Evolutionary conservation across 37 sponge, comb jelly and placozoan species (phyloP), one percentile per base, ranked within the genome.

Genomic region (Chondrilla cf. caribensis): DNA sequence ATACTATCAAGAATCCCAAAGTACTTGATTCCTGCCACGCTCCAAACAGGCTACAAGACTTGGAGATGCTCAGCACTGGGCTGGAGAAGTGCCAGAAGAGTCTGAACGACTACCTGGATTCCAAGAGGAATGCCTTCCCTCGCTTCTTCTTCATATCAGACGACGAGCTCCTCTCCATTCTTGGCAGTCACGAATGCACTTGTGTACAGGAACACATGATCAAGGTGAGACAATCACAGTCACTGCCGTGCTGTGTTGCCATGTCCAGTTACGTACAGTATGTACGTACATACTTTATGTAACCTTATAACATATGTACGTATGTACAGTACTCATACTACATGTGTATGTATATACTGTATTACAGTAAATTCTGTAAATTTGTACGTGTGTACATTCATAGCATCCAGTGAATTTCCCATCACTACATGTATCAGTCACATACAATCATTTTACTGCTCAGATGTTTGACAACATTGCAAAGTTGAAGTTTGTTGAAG

Each of bases 171-270:
- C 80, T 98, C 17, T 96, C 97, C 22, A 98, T 98, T 35, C 89
- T 98, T 41, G 99, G 99, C 36, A 92, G 93, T 55, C 90, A 90
- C 75, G 97, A 96, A 80, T 92, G 95, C 57, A 96, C 99, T 35
- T 96, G 97, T 83, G 99, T 98, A 9, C 99, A 98, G 77, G 99
- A 98, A 59, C 99, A 98, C 91, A 98, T 98, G 97, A 98, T 98
- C 51, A 98, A 98, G 89, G 94, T 90, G 66, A 9, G 71, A 62
- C 37, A 62, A 24, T 33, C 14, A n/a, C n/a, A n/a, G 11, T 47
- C 51, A 47, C 51, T 47, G 51, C 51, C 51, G 11, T 14, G 6
- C 51, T 47, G 51, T 6, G n/a, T n/a, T n/a, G n/a, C n/a, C n/a
- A n/a, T n/a, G n/a, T n/a, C n/a, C n/a, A n/a, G n/a, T n/a, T n/a